These are phyloP conservation scores for Cydia fagiglandana DNA, from an alignment of 1,140 invertebrate species.

Conservation along the genomic window DNA sequence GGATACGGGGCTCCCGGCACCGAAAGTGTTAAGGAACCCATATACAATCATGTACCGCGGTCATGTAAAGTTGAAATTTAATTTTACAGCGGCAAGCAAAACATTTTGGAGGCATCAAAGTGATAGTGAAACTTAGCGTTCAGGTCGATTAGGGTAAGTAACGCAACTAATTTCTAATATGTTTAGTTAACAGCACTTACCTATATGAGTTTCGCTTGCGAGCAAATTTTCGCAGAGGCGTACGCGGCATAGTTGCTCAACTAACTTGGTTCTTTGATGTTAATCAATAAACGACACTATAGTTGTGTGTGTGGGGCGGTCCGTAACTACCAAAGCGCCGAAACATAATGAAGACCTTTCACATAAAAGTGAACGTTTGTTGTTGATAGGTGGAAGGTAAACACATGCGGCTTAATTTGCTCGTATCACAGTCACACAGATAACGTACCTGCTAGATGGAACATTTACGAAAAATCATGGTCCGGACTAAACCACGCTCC, in stretches of 20 bases:
- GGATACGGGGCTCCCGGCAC: too few species aligned
- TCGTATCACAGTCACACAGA: conserved; percentile 8
- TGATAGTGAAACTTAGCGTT: conserved; percentile 58
- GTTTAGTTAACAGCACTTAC: conserved; percentile 71
- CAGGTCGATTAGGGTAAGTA: conserved; percentile 66
- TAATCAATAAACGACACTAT: conserved; percentile 52
- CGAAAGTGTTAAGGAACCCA: background rate
- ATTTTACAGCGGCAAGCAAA: conserved; percentile 26
- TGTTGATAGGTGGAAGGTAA: conserved; percentile 30
- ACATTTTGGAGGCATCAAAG: conserved; percentile 49
- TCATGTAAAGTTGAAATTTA: conserved; percentile 27
- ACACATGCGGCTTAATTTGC: conserved; percentile 29
- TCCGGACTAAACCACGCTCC: background rate
- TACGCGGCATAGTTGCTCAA: conserved; percentile 56
- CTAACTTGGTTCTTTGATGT: conserved; percentile 59
- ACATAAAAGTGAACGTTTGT: conserved; percentile 31
- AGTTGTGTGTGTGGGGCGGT: conserved; percentile 13
- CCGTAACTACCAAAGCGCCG: conserved; percentile 26
- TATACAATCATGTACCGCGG: conserved; percentile 17
- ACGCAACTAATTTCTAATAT: conserved; percentile 73
- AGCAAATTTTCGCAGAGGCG: conserved; percentile 57
- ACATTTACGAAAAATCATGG: background rate
- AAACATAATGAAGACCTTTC: conserved; percentile 31
- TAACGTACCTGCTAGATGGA: background rate
- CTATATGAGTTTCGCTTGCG: conserved; percentile 49